Evolutionary conservation across 2,888 invertebrate species (phyloP), one percentile per base, ranked within the genome.

Genomic region (Tryphoninae sp.): DNA sequence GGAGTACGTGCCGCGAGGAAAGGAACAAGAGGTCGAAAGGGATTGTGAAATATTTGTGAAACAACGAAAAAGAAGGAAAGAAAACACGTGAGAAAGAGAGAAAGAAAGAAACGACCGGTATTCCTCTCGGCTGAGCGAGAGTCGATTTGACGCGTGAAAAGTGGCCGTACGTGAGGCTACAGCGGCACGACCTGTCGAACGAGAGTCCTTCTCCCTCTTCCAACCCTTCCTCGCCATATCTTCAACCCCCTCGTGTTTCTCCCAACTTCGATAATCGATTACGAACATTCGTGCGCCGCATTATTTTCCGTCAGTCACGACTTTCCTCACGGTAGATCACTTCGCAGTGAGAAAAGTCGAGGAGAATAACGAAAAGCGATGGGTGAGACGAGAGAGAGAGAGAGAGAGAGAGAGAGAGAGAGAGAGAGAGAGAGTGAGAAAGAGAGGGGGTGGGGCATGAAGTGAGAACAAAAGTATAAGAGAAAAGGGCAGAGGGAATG

Each of bases 311-410:
- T 75, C 68, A 45, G 26, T 79, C 72, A 73, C 62, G 58, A 68
- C 42, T 69, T 76, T 69, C 55, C 22, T 51, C 26, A 42, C 59
- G 76, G 81, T 61, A 22, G 19, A 74, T 64, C 42, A 13, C 83
- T 83, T 83, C 84, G 80, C 72, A 83, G 81, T 82, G 82, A 33
- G 33, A 33, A 33, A 33, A 33, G 6, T 33, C 33, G 33, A 33
- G 33, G 81, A 84, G 86, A 85, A 59, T 40, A 51, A 69, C 45
- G 74, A 64, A 33, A 59, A 19, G 49, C 51, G n/a, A 61, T 49
- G 42, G 42, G 78, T 59, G n/a, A 49, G 81, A 83, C 23, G n/a
- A 33, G 33, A 2, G 8, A n/a, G 23, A 58, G 45, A 33, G 71
- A 23, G 23, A 61, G 59, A 51, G 67, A 82, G 84, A 76, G 11